These are phyloP conservation scores for Himantopus leucocephalus DNA, from an alignment of 2,113 vertebrate genomes.

Conservation along the genomic window DNA sequence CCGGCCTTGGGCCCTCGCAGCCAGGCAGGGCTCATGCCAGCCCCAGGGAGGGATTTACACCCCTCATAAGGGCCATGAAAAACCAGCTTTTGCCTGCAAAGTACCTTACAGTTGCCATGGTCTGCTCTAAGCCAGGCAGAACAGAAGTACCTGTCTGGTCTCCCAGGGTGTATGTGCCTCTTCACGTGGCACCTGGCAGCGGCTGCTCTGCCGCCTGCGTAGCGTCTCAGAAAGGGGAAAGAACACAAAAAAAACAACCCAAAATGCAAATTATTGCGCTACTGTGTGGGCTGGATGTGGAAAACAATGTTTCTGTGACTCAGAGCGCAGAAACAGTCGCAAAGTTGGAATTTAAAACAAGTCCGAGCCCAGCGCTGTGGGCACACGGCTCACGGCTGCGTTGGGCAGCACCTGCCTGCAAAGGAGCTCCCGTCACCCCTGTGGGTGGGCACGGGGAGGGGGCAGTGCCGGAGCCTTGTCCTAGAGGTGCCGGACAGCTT, in stretches of 20 bases:
- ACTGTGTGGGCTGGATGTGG: neutral
- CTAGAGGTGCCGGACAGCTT: neutral
- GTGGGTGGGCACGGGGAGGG: neutral
- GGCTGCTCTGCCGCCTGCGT: neutral
- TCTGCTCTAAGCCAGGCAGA: fast-evolving
- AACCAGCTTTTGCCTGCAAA: no score
- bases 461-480: neutral
- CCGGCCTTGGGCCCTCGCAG: neutral
- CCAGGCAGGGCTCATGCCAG: neutral
- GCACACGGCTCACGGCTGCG: fast-evolving
- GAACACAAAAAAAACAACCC: neutral
- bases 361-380: neutral
- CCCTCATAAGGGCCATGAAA: no score
- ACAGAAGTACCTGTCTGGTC: neutral
- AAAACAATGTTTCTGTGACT: neutral
- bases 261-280: neutral
- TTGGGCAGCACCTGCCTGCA: no score
- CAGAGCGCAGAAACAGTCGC: neutral
- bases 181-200: neutral
- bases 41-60: neutral
- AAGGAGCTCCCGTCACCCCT: fast-evolving
- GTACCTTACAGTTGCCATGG: neutral
- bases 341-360: neutral
- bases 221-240: neutral
- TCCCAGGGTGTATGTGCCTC: neutral